Percentiles rank a stretch among this genome's conserved stretches.
Evolutionary conservation across 1,140 invertebrate species (phyloP).

Genomic region (Neodiprion virginianus): DNA sequence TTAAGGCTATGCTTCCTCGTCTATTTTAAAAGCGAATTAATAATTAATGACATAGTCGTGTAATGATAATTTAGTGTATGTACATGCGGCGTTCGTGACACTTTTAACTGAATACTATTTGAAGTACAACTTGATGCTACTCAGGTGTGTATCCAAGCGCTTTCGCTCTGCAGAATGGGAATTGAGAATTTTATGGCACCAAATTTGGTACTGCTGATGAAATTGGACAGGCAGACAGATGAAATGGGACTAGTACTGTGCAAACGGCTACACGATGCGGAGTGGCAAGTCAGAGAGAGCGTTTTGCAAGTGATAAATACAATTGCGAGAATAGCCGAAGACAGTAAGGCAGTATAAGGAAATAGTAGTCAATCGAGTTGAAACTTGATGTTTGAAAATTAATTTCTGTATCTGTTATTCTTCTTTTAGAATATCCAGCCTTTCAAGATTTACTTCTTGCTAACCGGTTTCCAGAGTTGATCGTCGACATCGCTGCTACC

Average conservation of each 20-base stretch:
- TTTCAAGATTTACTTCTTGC: conserved; percentile 74
- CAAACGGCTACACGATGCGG: conserved; percentile 71
- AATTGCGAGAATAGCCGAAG: conserved; percentile 71
- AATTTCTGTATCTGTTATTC: background rate
- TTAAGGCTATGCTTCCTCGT: no score
- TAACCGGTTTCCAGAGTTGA: conserved; percentile 69
- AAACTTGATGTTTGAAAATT: no score
- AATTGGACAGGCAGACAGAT: conserved; percentile 70
- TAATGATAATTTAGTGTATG: no score
- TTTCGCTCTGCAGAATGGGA: conserved; percentile 72
- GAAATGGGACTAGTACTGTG: conserved; percentile 71
- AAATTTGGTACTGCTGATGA: conserved; percentile 73
- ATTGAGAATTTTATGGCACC: conserved; percentile 78
- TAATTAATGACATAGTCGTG: no score
- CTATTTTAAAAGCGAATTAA: no score
- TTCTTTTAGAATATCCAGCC: conserved; percentile 74
- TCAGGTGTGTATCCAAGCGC: conserved; percentile 70
- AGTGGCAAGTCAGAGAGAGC: conserved; percentile 79
- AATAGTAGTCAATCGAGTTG: no score
- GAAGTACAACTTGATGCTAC: conserved; percentile 6
- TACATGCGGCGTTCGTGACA: no score
- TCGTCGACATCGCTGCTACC: conserved; percentile 69
- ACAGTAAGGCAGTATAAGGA: conserved; percentile 64
- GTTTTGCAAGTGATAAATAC: conserved; percentile 74
- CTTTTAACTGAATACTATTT: background rate